These are phyloP conservation scores for Triplophysa siluroides DNA, from an alignment of 2,113 vertebrate species.

Conservation along the genomic window DNA sequence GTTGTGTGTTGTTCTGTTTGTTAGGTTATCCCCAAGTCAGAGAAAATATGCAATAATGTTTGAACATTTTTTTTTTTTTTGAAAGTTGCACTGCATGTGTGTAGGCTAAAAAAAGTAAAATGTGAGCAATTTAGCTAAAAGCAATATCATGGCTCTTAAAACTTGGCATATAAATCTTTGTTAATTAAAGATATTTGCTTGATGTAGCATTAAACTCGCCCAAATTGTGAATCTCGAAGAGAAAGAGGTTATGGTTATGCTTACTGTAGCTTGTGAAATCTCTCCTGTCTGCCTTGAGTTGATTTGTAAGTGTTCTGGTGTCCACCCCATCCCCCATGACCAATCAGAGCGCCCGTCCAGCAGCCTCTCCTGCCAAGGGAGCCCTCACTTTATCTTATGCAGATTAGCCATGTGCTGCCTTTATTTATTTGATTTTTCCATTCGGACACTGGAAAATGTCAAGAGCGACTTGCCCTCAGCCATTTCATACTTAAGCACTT, in stretches of 20 bases:
- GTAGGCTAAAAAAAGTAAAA: too few species aligned
- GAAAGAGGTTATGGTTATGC: constrained; percentile 14
- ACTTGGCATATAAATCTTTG: neutral
- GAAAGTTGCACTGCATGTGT: too few species aligned
- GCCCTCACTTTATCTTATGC: constrained; percentile 91
- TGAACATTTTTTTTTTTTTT: too few species aligned
- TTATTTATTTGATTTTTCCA: constrained; percentile 83
- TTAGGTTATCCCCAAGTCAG: too few species aligned
- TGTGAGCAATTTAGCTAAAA: too few species aligned
- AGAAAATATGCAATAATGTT: too few species aligned
- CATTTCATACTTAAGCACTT: constrained; percentile 33
- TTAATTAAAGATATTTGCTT: neutral
- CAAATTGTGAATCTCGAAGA: neutral
- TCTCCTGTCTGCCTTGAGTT: constrained; percentile 70
- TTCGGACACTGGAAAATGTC: constrained; percentile 75
- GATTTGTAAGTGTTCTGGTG: constrained; percentile 71
- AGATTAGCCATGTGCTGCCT: constrained; percentile 98
- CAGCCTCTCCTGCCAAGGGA: constrained; percentile 85
- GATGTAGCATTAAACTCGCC: constrained; percentile 3
- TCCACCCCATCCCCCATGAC: constrained; percentile 71
- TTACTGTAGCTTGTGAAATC: constrained; percentile 59
- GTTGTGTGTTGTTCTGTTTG: too few species aligned
- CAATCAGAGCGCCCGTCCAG: constrained; percentile 83
- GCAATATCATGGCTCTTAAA: neutral
- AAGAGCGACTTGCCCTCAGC: constrained; percentile 47